A percentile compares a stretch with the other conserved stretches of the same genome.
phyloP scores from a whole-genome alignment of 2,113 vertebrate species.

The Ifrita kowaldi region DNA sequence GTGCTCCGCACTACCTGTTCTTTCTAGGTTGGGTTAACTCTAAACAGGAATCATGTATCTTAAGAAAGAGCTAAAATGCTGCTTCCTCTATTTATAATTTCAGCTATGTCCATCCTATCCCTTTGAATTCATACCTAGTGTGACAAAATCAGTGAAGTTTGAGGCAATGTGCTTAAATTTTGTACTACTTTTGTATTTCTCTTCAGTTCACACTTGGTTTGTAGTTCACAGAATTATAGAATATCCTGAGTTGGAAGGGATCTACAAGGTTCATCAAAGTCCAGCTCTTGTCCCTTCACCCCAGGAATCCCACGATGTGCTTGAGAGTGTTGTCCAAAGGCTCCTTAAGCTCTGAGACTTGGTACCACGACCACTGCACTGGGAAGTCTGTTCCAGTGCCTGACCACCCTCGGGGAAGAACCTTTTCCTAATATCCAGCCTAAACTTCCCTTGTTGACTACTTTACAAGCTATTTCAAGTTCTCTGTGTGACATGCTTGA shows the following conservation, averaged over 20 bases:
- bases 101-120: background rate
- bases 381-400: background rate
- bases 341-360: background rate
- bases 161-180: background rate
- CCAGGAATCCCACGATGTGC: background rate
- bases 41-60: fast-evolving
- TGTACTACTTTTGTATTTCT: background rate
- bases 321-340: background rate
- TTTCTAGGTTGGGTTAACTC: background rate
- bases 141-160: background rate
- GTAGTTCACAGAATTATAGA: background rate
- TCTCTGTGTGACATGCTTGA: background rate
- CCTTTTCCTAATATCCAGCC: background rate
- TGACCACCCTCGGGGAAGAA: background rate
- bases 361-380: background rate
- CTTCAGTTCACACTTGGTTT: background rate
- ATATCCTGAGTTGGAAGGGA: background rate
- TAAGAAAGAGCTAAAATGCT: background rate
- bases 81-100: background rate
- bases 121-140: background rate
- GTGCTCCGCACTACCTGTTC: background rate
- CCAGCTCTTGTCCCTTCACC: background rate
- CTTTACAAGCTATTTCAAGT: background rate
- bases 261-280: background rate
- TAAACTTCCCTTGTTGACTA: background rate